These are phyloP conservation scores for Trochalopteron elliotii DNA, from an alignment of 2,113 vertebrate genomes.

Conservation along the genomic window DNA sequence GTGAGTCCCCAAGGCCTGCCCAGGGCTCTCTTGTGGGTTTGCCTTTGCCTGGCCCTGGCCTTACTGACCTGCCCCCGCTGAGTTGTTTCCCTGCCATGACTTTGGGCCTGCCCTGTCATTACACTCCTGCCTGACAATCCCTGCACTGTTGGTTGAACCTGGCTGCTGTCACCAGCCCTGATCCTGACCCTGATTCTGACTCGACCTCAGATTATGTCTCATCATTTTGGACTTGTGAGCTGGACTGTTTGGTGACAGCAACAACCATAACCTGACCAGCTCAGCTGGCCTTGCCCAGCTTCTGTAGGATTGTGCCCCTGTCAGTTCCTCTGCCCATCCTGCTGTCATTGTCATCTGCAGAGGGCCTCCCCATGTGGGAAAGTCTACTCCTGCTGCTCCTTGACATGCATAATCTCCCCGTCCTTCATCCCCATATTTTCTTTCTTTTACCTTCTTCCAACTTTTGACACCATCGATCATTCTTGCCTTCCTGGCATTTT, in stretches of 20 bases:
- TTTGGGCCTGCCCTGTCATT: neutral
- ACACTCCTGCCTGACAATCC: fast-evolving
- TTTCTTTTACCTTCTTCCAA: neutral
- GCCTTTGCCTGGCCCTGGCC: no score
- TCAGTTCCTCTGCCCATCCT: fast-evolving
- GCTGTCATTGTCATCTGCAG: neutral
- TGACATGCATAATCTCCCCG: neutral
- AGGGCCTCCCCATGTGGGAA: neutral
- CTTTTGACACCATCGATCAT: neutral
- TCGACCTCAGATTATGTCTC: neutral
- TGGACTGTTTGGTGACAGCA: neutral
- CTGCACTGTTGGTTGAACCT: neutral
- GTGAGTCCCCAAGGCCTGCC: neutral
- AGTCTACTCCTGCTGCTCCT: neutral
- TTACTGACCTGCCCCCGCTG: neutral
- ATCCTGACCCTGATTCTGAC: neutral
- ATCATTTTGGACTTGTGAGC: neutral
- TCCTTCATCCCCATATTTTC: neutral
- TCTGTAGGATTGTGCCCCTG: neutral
- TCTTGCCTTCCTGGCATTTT: neutral
- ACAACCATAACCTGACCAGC: neutral
- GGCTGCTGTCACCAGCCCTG: neutral
- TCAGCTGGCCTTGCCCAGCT: neutral
- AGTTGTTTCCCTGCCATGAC: neutral
- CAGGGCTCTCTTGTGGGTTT: fast-evolving